Evolutionary conservation across 2,797 vertebrate genomes (phyloP).

Genomic region (Acrossocheilus fasciatus): DNA sequence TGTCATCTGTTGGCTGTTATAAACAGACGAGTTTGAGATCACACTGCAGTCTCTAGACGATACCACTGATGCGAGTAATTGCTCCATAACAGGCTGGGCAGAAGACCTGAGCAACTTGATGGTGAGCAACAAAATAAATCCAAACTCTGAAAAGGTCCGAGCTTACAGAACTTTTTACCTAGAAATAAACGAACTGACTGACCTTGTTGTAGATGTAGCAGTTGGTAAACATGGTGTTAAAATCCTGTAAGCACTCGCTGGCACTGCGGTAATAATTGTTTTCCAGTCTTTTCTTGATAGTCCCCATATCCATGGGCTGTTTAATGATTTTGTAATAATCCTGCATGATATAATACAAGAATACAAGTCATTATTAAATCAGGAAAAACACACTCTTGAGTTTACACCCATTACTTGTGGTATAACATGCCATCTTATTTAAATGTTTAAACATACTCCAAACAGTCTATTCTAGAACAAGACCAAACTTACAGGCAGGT

Average conservation of each 20-base stretch:
- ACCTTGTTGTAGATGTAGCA: slow-evolving; percentile 99
- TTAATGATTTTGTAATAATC: slow-evolving; percentile 98
- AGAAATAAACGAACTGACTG: slow-evolving; percentile 27
- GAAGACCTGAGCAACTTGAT: neutral
- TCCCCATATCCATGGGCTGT: slow-evolving; percentile 96
- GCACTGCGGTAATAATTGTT: slow-evolving; percentile 91
- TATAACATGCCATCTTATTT: neutral
- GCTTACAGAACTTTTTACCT: neutral
- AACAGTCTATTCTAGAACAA: neutral
- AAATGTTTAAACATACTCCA: neutral
- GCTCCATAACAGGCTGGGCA: neutral
- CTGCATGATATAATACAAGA: slow-evolving; percentile 65
- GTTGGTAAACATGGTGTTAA: slow-evolving; percentile 98
- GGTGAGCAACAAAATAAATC: neutral
- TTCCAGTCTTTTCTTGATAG: slow-evolving; percentile 91
- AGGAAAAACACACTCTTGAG: neutral
- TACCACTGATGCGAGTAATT: neutral
- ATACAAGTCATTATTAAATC: neutral
- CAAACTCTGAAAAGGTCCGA: neutral
- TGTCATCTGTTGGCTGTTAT: slow-evolving; percentile 90
- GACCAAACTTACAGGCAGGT: slow-evolving; percentile 83
- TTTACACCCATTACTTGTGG: neutral
- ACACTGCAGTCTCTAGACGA: neutral
- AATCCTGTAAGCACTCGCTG: slow-evolving; percentile 95
- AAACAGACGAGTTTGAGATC: neutral